Conservation (phyloP, 2,888 invertebrate species). For the Drosophila birchii region DNA sequence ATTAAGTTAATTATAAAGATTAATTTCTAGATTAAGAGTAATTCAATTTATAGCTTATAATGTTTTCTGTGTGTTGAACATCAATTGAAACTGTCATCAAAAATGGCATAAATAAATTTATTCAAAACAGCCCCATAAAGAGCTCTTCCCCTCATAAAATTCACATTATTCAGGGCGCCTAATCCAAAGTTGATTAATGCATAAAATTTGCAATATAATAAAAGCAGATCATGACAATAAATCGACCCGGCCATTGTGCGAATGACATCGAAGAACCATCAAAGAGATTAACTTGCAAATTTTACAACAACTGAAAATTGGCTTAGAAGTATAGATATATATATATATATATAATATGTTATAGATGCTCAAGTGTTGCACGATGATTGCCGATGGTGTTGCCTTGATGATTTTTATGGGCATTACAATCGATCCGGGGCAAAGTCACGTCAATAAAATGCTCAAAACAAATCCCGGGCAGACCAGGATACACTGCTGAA, state of each 20-base stretch:
- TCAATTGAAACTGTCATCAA: background rate
- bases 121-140: background rate
- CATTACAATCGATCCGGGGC: conserved; percentile 19
- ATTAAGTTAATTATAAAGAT: background rate
- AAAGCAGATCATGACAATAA: conserved; percentile 9
- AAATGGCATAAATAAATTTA: conserved; percentile 3
- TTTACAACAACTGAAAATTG: conserved; percentile 21
- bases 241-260: conserved; percentile 8
- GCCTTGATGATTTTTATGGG: conserved; percentile 30
- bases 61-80: background rate
- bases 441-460: conserved; percentile 11
- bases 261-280: conserved; percentile 11
- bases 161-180: background rate
- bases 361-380: conserved; percentile 2
- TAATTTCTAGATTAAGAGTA: background rate
- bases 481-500: conserved; percentile 14
- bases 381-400: conserved; percentile 9
- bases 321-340: conserved; percentile 1
- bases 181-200: conserved; percentile 10
- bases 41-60: background rate
- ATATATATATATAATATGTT: background rate
- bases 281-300: conserved; percentile 34
- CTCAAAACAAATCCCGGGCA: conserved; percentile 34
- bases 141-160: background rate
- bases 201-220: conserved; percentile 14